These are phyloP conservation scores for Hecatera dysodea DNA, from an alignment of 2,888 invertebrate species.

Conservation along the genomic window DNA sequence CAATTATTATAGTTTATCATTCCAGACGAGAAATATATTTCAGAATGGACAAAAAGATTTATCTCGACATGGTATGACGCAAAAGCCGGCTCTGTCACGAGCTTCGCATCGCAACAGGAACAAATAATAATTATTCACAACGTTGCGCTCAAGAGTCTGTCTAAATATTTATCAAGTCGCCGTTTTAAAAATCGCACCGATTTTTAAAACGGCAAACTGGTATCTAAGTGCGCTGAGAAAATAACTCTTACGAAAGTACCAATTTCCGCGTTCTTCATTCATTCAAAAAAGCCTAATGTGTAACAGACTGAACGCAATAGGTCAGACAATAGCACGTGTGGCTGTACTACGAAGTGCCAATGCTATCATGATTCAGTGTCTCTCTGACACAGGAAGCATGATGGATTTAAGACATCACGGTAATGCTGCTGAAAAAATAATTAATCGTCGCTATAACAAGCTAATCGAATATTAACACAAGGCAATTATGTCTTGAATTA, in stretches of 20 bases:
- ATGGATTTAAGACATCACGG: too few relatives aligned
- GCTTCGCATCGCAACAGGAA: slow-evolving; percentile 53
- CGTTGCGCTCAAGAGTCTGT: slow-evolving; percentile 34
- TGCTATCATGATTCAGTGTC: too few relatives aligned
- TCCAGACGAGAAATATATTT: slow-evolving; percentile 28
- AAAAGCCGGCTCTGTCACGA: slow-evolving; percentile 59
- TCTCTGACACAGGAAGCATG: too few relatives aligned
- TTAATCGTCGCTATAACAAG: slow-evolving; percentile 12
- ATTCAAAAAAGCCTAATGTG: slow-evolving; percentile 25
- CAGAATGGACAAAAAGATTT: slow-evolving; percentile 46
- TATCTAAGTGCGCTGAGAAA: slow-evolving; percentile 22
- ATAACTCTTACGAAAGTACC: slow-evolving; percentile 18
- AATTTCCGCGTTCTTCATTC: slow-evolving; percentile 24
- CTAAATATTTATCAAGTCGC: slow-evolving; percentile 55
- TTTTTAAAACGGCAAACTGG: slow-evolving; percentile 19
- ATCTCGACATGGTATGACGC: slow-evolving; percentile 52
- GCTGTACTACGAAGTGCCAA: too few relatives aligned
- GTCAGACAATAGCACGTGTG: background rate
- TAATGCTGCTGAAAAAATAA: too few relatives aligned
- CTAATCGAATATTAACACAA: slow-evolving; percentile 14
- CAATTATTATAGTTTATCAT: slow-evolving; percentile 16
- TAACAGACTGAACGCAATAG: background rate
- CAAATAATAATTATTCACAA: slow-evolving; percentile 46
- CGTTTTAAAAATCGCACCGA: too few relatives aligned
- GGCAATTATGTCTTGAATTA: slow-evolving; percentile 9